Conservation (phyloP, 2,888 invertebrate species). For the Cremastinae sp. region DNA sequence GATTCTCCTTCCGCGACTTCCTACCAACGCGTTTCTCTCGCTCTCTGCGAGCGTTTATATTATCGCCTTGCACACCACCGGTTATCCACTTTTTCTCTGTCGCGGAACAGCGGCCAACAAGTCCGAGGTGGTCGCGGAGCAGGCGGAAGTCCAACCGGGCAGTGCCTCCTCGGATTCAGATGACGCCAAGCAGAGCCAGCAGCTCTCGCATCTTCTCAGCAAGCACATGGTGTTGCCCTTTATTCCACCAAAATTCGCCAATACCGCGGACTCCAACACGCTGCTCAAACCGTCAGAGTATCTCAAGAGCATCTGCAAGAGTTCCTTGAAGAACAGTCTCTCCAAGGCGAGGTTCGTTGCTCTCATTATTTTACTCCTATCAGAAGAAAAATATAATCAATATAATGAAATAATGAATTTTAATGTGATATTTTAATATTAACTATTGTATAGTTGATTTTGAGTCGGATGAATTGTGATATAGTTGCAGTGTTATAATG, state of each 20-base stretch:
- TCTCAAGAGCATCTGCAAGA: conserved; percentile 88
- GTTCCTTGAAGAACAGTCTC: conserved; percentile 71
- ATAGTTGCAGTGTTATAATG: too few relatives aligned
- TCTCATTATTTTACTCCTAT: not conserved
- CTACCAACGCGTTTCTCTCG: too few relatives aligned
- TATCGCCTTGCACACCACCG: too few relatives aligned
- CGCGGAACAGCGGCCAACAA: conserved; percentile 79
- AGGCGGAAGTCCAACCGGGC: conserved; percentile 73
- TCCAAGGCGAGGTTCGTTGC: conserved; percentile 77
- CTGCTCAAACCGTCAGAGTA: conserved; percentile 97
- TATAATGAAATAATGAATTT: too few relatives aligned
- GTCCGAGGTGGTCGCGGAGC: conserved; percentile 72
- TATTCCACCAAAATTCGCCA: conserved; percentile 94
- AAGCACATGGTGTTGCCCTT: conserved; percentile 93
- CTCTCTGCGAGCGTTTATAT: too few relatives aligned
- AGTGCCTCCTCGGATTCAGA: conserved; percentile 76
- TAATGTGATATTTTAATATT: too few relatives aligned
- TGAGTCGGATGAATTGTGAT: too few relatives aligned
- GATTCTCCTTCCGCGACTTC: too few relatives aligned
- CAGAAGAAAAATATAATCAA: too few relatives aligned
- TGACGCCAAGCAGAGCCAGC: conserved; percentile 70
- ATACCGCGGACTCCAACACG: conserved; percentile 88
- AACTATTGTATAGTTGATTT: too few relatives aligned
- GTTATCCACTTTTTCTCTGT: conserved; percentile 65
- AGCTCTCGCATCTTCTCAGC: conserved; percentile 85